Base-by-base conservation (phyloP, 2,113 vertebrate species). In the Xenus cinereus region DNA sequence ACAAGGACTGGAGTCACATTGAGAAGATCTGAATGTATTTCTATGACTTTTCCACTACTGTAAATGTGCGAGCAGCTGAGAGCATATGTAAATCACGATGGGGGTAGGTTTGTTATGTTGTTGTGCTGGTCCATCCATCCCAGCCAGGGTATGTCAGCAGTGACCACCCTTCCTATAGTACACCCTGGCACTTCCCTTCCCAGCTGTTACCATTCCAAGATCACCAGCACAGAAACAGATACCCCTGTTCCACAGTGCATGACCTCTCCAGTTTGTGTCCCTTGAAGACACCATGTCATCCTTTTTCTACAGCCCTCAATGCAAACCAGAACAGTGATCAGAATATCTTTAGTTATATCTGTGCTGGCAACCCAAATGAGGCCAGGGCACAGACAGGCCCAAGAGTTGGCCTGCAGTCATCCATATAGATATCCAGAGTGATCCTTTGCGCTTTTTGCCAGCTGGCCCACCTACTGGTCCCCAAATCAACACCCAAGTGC, bases 231-330 rank as follows among this genome's bases (percentile, higher is more conserved):
- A 27, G 41, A 60, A 54, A 54, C 8, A 33, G 41, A 35, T 76
- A 20, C 12, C 3, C 4, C 35, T 37, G 39, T 43, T 43, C 24
- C 46, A 30, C 4, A 3, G 26, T 2, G 3, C 3, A 1, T 23
- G 63, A 57, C 22, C 22, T 62, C 28, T 60, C 23, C 20, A 32
- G 18, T 48, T 48, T 68, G 21, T 33, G 18, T 48, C 10, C 41
- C 41, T 51, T 51, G 24, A 51, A 51, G 14, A 27, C 50, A 27
- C 26, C 26, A 51, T 46, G 46, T 53, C 24, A 30, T 51, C n/a
- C 17, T 37, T 86, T 72, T 81, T 73, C 45, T 74, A 27, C 28
- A 74, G 26, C 46, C 16, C 12, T 46, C n/a, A 32, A 6, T 27
- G 24, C 14, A 67, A 74, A 81, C 16, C 22, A 39, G 11, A 62